Base-by-base conservation (phyloP, 30 jellyfish, hydroid and myxozoan species). In the Rhopilema esculentum region DNA sequence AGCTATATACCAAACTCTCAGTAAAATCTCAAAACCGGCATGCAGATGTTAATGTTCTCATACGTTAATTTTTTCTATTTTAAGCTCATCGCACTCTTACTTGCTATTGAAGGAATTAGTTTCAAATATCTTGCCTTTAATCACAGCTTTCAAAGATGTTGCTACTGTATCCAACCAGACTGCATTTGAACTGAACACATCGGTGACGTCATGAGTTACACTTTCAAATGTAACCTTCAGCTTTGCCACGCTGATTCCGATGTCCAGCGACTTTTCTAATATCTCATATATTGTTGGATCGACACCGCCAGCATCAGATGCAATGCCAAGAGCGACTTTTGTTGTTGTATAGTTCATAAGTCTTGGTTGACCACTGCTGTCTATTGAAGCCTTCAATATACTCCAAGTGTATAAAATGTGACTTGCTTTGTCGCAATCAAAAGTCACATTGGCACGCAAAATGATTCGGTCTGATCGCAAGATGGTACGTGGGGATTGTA, bases 91-190 rank as follows among this genome's bases (percentile, higher is more conserved):
- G n/a, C n/a, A n/a, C n/a, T n/a, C n/a, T n/a, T n/a, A n/a, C n/a
- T n/a, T n/a, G 12, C 57, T 40, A 12, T 6, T 40, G 57, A 40
- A 2, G 1, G 29, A 30, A 48, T 2, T 74, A 28, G 24, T 2
- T 6, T 18, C 17, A 8, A 48, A 1, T 0, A 51, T 0, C 75
- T 33, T 66, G 91, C 99, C 99, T 75, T 86, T 77, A 0, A 96
- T 82, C 0, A 49, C 49, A 0, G 97, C 92, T 77, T 86, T 74
- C 73, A 96, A 72, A 1, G 96, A 91, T 29, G 98, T 79, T 15
- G 98, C 96, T 49, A 78, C 86, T 0, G 91, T 75, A n/a, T 96
- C 78, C 0, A 96, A 51, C 97, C 97, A 96, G 17, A 73, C 83
- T 26, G 31, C 70, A 20, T 75, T 84, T 18, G 84, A 78, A 17